phyloP scores from a whole-genome alignment of 2,113 vertebrate genomes.

The Petroica traversi region DNA sequence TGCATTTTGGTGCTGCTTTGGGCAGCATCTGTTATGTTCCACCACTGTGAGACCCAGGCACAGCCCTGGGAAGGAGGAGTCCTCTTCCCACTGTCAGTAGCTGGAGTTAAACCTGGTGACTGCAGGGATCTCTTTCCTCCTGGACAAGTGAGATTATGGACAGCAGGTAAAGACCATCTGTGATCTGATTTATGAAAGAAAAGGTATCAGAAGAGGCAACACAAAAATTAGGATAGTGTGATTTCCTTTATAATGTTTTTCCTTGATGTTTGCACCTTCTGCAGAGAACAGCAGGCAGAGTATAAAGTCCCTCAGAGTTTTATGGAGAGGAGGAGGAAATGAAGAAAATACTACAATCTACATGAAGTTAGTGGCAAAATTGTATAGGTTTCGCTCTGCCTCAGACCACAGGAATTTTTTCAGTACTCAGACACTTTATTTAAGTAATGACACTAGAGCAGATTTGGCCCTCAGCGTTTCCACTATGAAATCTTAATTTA shows the following conservation, averaged over 20 bases:
- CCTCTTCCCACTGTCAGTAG: neutral
- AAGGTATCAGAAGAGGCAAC: neutral
- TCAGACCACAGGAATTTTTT: neutral
- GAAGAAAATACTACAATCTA: neutral
- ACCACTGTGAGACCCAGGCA: fast-evolving
- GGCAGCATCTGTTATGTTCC: neutral
- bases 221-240: neutral
- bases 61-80: neutral
- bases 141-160: neutral
- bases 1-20: neutral
- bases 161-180: neutral
- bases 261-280: neutral
- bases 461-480: neutral
- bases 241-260: neutral
- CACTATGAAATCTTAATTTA: neutral
- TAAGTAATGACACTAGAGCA: neutral
- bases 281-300: neutral
- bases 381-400: neutral
- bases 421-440: neutral
- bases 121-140: neutral
- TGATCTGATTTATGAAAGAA: neutral
- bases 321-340: neutral
- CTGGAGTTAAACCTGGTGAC: neutral
- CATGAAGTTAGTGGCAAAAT: neutral
- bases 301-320: neutral